Evolutionary conservation across 2,888 invertebrate species (phyloP).

Genomic region (Xylophagus ater): DNA sequence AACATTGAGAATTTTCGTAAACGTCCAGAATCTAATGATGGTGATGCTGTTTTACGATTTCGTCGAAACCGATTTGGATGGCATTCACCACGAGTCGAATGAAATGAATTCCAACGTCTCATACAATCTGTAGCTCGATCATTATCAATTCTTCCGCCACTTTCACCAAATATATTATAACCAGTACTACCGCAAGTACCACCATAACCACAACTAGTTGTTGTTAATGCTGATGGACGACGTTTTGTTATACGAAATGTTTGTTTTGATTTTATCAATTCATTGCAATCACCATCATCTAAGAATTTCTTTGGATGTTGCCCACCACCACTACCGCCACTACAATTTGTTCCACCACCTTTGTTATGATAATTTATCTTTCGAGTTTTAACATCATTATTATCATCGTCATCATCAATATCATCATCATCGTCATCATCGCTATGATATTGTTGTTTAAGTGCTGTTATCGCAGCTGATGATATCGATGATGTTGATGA

Average conservation of each 20-base stretch:
- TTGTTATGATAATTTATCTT: no score
- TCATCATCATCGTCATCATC: not conserved
- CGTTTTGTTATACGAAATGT: slow-evolving; percentile 1
- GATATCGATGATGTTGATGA: slow-evolving; percentile 2
- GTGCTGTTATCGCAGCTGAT: not conserved
- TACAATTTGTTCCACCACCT: no score
- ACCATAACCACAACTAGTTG: not conserved
- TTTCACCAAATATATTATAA: no score
- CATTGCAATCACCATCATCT: no score
- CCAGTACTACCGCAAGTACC: not conserved
- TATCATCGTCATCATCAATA: not conserved
- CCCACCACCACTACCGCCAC: not conserved
- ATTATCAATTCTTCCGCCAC: not conserved
- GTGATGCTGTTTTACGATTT: slow-evolving; percentile 19
- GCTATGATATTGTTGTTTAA: not conserved
- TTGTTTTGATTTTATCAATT: not conserved
- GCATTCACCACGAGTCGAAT: slow-evolving; percentile 21
- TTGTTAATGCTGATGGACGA: not conserved
- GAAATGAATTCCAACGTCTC: slow-evolving; percentile 21
- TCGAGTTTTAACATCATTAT: not conserved
- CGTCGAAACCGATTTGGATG: slow-evolving; percentile 21
- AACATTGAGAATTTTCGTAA: slow-evolving; percentile 6
- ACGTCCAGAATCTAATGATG: slow-evolving; percentile 12
- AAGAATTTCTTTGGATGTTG: no score
- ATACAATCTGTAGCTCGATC: slow-evolving; percentile 8